These are phyloP conservation scores for Polydrusus cervinus DNA, from an alignment of 2,888 invertebrate genomes.

Conservation along the genomic window DNA sequence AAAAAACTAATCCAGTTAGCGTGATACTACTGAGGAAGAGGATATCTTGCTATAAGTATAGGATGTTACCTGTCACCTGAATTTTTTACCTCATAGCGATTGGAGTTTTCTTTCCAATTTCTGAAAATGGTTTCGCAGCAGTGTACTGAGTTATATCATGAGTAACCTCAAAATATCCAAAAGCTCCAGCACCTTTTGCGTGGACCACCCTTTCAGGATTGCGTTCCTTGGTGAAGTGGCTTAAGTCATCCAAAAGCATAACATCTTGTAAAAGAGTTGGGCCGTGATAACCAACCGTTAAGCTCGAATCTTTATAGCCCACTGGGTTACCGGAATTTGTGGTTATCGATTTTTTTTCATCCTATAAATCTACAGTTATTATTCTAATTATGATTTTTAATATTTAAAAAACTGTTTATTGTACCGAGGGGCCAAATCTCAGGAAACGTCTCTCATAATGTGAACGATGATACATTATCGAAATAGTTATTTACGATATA, in stretches of 20 bases:
- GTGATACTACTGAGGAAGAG: too few relatives aligned
- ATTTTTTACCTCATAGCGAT: constrained; percentile 81
- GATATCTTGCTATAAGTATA: too few relatives aligned
- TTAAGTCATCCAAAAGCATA: constrained; percentile 83
- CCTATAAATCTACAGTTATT: constrained; percentile 66
- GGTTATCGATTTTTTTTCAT: constrained; percentile 78
- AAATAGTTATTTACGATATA: too few relatives aligned
- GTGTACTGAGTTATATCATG: constrained; percentile 87
- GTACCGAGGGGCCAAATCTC: too few relatives aligned
- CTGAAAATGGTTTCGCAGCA: constrained; percentile 85
- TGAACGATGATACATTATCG: too few relatives aligned
- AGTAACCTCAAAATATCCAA: constrained; percentile 90
- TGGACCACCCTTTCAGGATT: constrained; percentile 98
- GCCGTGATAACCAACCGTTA: constrained; percentile 91
- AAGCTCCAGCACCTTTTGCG: constrained; percentile 95
- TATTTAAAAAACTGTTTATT: too few relatives aligned
- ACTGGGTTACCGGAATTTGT: constrained; percentile 90
- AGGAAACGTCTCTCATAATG: too few relatives aligned
- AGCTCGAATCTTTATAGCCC: constrained; percentile 82
- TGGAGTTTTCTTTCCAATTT: constrained; percentile 86
- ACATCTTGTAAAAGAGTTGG: constrained; percentile 91
- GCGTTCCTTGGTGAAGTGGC: constrained; percentile 91
- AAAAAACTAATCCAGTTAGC: too few relatives aligned
- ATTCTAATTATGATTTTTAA: too few relatives aligned
- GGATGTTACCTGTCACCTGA: too few relatives aligned